phyloP scores from a whole-genome alignment of 2,888 invertebrate species.

The Cylloceria caligata region DNA sequence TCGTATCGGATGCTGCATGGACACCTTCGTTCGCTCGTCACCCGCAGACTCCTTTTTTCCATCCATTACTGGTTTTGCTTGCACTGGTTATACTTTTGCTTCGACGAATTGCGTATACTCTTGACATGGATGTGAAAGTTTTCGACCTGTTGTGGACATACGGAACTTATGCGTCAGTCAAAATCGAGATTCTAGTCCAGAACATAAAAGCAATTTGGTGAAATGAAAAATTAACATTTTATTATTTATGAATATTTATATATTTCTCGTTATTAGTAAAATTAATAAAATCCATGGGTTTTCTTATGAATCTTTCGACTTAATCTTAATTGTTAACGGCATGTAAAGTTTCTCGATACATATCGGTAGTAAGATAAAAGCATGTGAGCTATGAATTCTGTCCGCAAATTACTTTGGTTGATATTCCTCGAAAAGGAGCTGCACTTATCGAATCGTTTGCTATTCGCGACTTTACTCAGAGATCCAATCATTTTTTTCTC shows the following conservation, averaged over 20 bases:
- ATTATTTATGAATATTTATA: too few species aligned
- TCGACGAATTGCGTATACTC: constrained; percentile 38
- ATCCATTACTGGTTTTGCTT: constrained; percentile 19
- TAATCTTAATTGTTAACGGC: constrained; percentile 45
- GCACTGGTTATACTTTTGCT: constrained; percentile 50
- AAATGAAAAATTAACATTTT: too few species aligned
- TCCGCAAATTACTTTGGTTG: background rate
- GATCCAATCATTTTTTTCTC: background rate
- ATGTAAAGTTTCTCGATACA: constrained; percentile 17
- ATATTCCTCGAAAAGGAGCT: background rate
- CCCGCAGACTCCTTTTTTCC: constrained; percentile 24
- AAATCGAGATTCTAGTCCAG: constrained; percentile 10
- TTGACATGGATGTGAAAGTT: constrained; percentile 58
- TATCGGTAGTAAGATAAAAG: constrained; percentile 32
- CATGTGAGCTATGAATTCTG: background rate
- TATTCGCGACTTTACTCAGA: too few species aligned
- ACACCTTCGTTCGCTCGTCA: constrained; percentile 17
- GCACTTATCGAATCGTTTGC: background rate
- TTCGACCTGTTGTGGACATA: constrained; percentile 29
- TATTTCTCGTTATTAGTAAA: constrained; percentile 43
- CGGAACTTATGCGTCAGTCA: constrained; percentile 13
- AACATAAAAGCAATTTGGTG: background rate
- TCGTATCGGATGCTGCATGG: constrained; percentile 4
- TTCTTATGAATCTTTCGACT: constrained; percentile 54
- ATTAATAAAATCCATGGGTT: too few species aligned